Percentiles rank a stretch among this genome's conserved stretches.
phyloP scores from a whole-genome alignment of 2,888 invertebrate species.

The Eudasyphora cyanicolor region DNA sequence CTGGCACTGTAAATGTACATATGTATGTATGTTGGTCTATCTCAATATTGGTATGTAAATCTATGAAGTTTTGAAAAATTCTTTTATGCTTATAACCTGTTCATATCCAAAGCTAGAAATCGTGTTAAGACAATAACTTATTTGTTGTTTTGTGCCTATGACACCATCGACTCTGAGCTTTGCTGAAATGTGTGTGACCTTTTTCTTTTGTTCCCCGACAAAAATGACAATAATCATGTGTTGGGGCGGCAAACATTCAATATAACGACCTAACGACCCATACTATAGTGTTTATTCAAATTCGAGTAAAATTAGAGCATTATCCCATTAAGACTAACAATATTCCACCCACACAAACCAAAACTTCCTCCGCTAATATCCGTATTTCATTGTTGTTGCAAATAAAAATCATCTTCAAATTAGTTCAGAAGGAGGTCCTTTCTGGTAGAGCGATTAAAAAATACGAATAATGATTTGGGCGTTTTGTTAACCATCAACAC shows the following conservation, averaged over 20 bases:
- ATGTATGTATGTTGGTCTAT: not conserved
- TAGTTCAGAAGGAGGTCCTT: not conserved
- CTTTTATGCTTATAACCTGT: constrained; percentile 55
- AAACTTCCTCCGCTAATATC: not conserved
- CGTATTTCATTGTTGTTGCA: no score
- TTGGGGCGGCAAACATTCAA: not conserved
- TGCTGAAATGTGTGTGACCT: not conserved
- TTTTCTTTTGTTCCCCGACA: not conserved
- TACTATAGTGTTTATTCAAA: no score
- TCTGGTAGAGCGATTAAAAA: not conserved
- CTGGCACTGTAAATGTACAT: no score
- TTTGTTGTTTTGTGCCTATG: constrained; percentile 48
- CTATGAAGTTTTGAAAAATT: constrained; percentile 28
- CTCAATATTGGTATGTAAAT: not conserved
- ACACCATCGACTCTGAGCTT: constrained; percentile 23
- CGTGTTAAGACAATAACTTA: constrained; percentile 45
- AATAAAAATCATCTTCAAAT: no score
- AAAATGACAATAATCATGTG: not conserved
- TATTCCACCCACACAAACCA: not conserved
- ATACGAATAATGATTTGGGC: constrained; percentile 64
- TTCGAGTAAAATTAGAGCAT: no score
- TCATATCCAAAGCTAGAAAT: constrained; percentile 53
- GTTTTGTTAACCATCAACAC: constrained; percentile 63
- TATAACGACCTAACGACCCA: no score
- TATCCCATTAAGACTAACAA: no score